A percentile compares a stretch with the other conserved stretches of the same genome.
These are phyloP conservation scores for Paramacrobiotus metropolitanus DNA, from an alignment of 1,140 invertebrate species.

Conservation along the genomic window DNA sequence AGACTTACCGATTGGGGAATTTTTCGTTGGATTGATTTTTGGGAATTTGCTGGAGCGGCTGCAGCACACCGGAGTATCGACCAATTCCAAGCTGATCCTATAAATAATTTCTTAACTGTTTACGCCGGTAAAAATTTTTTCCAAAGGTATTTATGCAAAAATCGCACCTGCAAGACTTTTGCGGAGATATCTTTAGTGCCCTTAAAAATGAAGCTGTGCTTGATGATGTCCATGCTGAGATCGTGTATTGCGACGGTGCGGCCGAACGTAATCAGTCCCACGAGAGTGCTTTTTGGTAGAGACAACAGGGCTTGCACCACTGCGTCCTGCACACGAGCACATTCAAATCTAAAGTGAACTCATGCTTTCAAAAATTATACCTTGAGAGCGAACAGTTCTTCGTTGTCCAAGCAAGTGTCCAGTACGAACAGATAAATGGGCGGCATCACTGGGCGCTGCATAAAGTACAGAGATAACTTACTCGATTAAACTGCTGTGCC, in stretches of 20 bases:
- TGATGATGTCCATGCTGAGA: conserved; percentile 63
- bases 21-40: background rate
- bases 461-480: conserved; percentile 9
- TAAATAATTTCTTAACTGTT: too few species aligned
- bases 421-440: conserved; percentile 89
- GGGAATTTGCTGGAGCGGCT: background rate
- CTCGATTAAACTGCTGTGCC: too few species aligned
- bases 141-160: too few species aligned
- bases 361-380: conserved; percentile 12
- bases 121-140: too few species aligned
- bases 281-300: conserved; percentile 74
- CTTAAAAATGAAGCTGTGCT: conserved; percentile 90
- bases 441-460: conserved; percentile 51
- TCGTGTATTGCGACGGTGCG: conserved; percentile 79
- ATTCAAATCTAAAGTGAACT: background rate
- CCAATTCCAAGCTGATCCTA: background rate
- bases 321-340: conserved; percentile 36
- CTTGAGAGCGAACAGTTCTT: conserved; percentile 80
- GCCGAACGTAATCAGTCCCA: conserved; percentile 92
- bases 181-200: conserved; percentile 89
- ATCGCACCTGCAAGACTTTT: conserved; percentile 63
- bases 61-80: background rate
- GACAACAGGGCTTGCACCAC: conserved; percentile 84
- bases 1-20: too few species aligned
- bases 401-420: conserved; percentile 93